These are phyloP conservation scores for Sceloporus undulatus DNA, from an alignment of 2,113 vertebrate genomes.

Conservation along the genomic window DNA sequence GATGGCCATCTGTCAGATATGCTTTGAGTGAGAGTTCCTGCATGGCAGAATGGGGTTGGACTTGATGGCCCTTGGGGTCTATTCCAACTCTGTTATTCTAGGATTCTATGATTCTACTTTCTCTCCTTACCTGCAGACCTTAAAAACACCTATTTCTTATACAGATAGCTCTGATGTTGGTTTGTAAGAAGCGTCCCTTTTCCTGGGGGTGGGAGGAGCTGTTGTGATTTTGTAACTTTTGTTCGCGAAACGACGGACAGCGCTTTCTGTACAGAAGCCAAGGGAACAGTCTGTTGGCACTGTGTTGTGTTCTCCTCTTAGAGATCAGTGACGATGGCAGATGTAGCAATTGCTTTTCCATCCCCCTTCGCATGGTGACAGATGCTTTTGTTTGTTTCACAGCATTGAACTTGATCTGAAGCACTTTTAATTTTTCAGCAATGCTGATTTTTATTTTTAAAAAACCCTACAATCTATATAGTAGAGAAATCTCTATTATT, in stretches of 20 bases:
- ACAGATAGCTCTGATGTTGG: not conserved
- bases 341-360: not conserved
- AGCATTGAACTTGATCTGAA: not conserved
- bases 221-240: constrained; percentile 15
- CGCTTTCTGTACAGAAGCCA: not conserved
- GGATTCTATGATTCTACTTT: no score
- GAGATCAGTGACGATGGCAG: not conserved
- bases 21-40: no score
- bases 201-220: not conserved
- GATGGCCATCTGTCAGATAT: no score
- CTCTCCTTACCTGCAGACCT: not conserved
- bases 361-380: not conserved
- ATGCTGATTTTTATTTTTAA: constrained; percentile 3
- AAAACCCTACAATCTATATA: not conserved
- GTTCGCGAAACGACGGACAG: not conserved
- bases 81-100: no score
- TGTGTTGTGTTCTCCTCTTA: no score
- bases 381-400: not conserved
- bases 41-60: no score
- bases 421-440: not conserved
- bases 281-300: not conserved
- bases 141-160: not conserved
- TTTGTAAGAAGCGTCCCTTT: not conserved
- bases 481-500: accelerated
- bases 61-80: no score